Conservation (phyloP, 2,113 vertebrate species). For the Psophia crepitans region DNA sequence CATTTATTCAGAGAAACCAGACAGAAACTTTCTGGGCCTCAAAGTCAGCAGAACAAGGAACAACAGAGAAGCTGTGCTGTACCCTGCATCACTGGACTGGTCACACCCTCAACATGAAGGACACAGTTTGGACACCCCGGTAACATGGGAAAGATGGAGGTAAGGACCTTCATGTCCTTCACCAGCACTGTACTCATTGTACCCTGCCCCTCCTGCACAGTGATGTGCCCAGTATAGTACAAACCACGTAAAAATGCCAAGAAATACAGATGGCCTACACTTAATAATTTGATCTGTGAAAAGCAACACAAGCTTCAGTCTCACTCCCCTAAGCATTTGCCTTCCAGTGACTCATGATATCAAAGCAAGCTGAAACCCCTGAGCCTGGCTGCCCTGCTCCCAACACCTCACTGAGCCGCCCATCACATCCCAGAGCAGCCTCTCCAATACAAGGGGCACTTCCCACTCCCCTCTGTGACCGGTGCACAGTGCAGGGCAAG, state of each 20-base stretch:
- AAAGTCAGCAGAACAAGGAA: background rate
- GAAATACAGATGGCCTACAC: background rate
- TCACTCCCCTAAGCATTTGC: background rate
- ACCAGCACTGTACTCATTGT: background rate
- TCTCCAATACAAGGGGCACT: background rate
- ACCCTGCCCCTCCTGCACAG: background rate
- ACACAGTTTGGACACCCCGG: background rate
- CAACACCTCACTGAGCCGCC: background rate
- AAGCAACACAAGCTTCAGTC: background rate
- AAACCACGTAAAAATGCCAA: background rate
- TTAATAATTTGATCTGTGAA: background rate
- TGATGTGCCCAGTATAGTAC: background rate
- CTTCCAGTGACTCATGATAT: background rate
- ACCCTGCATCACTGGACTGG: background rate
- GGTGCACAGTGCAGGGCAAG: background rate
- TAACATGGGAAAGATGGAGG: background rate
- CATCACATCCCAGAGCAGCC: background rate
- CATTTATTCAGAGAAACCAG: background rate
- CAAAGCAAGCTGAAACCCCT: accelerated
- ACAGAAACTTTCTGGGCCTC: background rate
- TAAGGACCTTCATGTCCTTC: background rate
- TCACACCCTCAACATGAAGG: background rate
- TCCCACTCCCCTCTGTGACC: accelerated
- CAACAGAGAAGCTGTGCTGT: background rate
- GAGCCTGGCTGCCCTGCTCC: accelerated